Evolutionary conservation across 2,113 vertebrate species (phyloP), one percentile per base, ranked within the genome.

Genomic region (Greenwoodochromis staneri): DNA sequence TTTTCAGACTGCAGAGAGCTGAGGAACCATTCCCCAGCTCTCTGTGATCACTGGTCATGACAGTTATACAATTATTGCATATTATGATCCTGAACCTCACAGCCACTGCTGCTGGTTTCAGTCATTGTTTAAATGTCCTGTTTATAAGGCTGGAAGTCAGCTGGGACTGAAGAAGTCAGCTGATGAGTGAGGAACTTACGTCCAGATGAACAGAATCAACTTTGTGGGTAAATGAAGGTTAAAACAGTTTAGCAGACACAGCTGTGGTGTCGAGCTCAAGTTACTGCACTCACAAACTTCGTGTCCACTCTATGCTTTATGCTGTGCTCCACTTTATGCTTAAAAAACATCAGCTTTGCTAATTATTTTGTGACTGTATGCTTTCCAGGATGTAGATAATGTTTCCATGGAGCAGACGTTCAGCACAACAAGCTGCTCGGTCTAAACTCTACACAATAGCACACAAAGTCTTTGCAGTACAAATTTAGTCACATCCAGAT

Each of bases 171-270:
- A 54, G 51, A 21, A 21, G 51, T 54, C 51, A 54, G 27, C 27
- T 29, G 55, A 9, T 29, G 55, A 59, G 55, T 9, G 55, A 59
- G 2, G 1, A 1, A 29, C 3, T 59, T 8, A 29, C 0, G 5
- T 55, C 54, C 54, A 55, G 55, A 29, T 29, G 55, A 59, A 59
- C 27, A 29, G 55, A 59, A 59, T 59, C 55, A 59, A 29, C 55
- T 59, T 29, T 59, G 55, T 16, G 55, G 24, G 55, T 59, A 2
- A 59, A 16, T 59, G 55, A 57, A 29, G 55, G 24, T 29, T 57
- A 57, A 9, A 57, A 57, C 24, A 16, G 8, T 29, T 57, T 8
- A 16, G 54, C 54, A 49, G 45, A 49, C 47, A 49, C 47, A 57
- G 12, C 12, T 57, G 1, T 27, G 54, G 54, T 57, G 12, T 27